phyloP scores from a whole-genome alignment of 2,113 vertebrate genomes.

The Centropus unirufus region DNA sequence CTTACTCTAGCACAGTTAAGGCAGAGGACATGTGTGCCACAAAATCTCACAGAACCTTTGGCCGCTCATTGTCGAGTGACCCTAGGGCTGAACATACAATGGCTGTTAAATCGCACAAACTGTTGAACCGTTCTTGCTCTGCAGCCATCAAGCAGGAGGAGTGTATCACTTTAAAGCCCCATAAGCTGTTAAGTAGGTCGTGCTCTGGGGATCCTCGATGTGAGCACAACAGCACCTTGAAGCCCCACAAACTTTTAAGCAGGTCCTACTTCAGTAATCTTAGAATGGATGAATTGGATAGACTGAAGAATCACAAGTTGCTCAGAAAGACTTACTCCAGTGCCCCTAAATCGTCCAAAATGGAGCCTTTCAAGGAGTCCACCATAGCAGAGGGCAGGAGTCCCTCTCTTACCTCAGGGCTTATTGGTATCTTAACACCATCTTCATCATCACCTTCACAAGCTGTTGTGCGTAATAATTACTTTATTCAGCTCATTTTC shows the following conservation, averaged over 20 bases:
- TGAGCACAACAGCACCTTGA: conserved; percentile 82
- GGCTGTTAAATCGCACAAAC: conserved; percentile 83
- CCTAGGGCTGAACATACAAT: conserved; percentile 81
- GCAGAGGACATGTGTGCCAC: conserved; percentile 79
- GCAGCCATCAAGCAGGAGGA: conserved; percentile 80
- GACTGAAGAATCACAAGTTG: conserved; percentile 84
- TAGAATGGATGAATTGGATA: conserved; percentile 85
- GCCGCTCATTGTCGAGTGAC: conserved; percentile 83
- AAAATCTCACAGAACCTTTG: conserved; percentile 85
- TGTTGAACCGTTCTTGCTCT: conserved; percentile 82
- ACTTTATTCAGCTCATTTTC: conserved; percentile 14
- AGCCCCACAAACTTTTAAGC: conserved; percentile 85
- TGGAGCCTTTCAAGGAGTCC: conserved; percentile 85
- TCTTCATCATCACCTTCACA: conserved; percentile 84
- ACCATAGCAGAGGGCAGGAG: conserved; percentile 82
- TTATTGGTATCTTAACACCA: conserved; percentile 90
- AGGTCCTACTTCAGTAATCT: conserved; percentile 85
- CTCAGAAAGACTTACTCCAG: conserved; percentile 85
- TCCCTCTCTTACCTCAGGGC: conserved; percentile 94
- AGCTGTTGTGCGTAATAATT: conserved; percentile 79
- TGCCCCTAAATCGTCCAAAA: conserved; percentile 83
- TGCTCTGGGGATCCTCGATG: conserved; percentile 84
- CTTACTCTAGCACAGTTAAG: conserved; percentile 85
- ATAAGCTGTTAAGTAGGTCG: conserved; percentile 82
- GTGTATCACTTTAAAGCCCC: conserved; percentile 79